A percentile compares a stretch with the other conserved stretches of the same genome.
Conservation (phyloP, 1,140 invertebrate species). For the Streblospio benedicti region DNA sequence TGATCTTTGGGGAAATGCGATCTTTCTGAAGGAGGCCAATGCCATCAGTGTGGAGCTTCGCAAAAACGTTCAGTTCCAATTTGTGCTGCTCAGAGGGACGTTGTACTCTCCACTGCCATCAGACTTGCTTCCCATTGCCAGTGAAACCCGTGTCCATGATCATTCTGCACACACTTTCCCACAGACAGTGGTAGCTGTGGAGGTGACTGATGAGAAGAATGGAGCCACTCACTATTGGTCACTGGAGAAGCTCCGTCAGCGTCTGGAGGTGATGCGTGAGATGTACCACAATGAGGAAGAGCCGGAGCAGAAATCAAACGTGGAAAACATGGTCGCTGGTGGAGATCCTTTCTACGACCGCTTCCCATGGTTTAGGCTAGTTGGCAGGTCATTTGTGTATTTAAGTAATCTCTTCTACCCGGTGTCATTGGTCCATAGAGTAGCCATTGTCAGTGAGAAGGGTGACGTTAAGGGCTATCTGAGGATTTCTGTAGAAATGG, state of each 20-base stretch:
- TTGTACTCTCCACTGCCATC: conserved; percentile 88
- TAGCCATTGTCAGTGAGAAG: conserved; percentile 97
- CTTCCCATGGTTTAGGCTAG: conserved; percentile 98
- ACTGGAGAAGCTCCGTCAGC: conserved; percentile 91
- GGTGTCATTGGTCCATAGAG: conserved; percentile 90
- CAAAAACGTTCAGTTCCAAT: conserved; percentile 99
- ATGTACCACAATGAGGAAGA: conserved; percentile 99
- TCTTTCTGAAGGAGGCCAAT: conserved; percentile 99
- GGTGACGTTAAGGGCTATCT: conserved; percentile 94
- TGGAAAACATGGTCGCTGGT: conserved; percentile 69
- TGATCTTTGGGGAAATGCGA: conserved; percentile 98
- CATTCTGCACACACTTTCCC: conserved; percentile 45
- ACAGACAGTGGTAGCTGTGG: conserved; percentile 91
- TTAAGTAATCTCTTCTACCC: conserved; percentile 94
- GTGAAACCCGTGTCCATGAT: conserved; percentile 29
- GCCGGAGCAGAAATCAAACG: conserved; percentile 53
- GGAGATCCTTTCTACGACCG: conserved; percentile 99
- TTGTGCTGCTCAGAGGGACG: conserved; percentile 93
- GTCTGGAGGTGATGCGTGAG: conserved; percentile 93
- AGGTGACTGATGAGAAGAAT: conserved; percentile 98
- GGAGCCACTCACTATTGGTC: conserved; percentile 99
- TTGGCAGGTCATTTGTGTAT: conserved; percentile 95
- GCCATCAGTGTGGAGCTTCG: conserved; percentile 97
- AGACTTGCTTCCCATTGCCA: conserved; percentile 61
- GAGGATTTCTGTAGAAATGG: conserved; percentile 85